Evolutionary conservation across 2,888 invertebrate species (phyloP), one percentile per base, ranked within the genome.

Genomic region (Sipha maydis): DNA sequence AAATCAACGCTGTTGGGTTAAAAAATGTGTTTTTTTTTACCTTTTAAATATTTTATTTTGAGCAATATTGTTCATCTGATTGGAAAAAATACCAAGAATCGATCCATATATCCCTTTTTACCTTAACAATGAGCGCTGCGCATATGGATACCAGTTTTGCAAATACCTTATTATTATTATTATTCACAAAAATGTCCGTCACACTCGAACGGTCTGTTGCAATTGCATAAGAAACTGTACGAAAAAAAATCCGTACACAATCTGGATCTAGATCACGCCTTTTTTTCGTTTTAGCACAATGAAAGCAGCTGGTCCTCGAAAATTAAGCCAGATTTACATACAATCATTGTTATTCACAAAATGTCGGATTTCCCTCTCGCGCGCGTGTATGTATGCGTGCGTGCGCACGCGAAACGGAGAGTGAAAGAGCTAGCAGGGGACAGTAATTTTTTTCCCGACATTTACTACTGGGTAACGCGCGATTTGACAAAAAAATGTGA

Each of bases 301-400:
- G 80, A 80, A 69, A 88, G 88, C 88, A 75, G 88, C 88, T 75
- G 88, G 88, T 75, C 73, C 80, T 88, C 75, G 61, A 88, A 88
- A 88, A 88, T 88, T 88, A 88, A 88, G 88, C 88, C 88, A 88
- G 88, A 88, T 88, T 88, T 88, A 88, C 88, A 88, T 88, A 85
- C 73, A 73, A 80, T 80, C 73, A 75, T 88, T 88, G 86, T 88
- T 88, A 88, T 88, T 88, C 88, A 75, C 80, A 73, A 86, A 86
- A 86, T 79, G 86, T 79, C 86, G 79, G 86, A 79, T 86, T 86
- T 86, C 78, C 38, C 78, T 61, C 61, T 5, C 3, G n/a, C 19
- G 38, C 5, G 75, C 7, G 34, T 21, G 14, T 78, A 25, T 31
- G 21, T 38, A 28, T 38, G 73, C 25, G 76, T n/a, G 67, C 67